Conservation (phyloP, 2,113 vertebrate species). For the Lepus timidus region DNA sequence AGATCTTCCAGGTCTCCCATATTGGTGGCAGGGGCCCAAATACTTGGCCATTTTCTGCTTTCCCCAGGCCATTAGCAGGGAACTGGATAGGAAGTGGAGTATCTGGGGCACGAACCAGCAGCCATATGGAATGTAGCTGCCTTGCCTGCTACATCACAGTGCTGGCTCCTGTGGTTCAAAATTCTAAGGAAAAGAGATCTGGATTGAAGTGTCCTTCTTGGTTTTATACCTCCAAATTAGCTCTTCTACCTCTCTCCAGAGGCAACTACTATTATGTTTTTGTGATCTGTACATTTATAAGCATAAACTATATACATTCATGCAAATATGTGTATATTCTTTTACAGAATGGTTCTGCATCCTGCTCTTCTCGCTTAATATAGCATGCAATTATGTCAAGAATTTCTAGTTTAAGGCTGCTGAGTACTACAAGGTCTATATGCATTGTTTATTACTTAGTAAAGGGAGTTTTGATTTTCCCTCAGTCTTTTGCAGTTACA, state of each 20-base stretch:
- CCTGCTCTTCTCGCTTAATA: background rate
- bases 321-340: background rate
- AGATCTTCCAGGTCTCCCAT: too few relatives aligned
- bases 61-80: too few relatives aligned
- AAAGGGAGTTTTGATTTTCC: background rate
- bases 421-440: background rate
- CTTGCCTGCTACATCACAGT: too few relatives aligned
- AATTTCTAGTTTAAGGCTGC: background rate
- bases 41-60: too few relatives aligned
- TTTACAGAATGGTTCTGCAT: background rate
- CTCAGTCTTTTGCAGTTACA: background rate
- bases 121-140: too few relatives aligned
- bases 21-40: too few relatives aligned
- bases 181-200: background rate
- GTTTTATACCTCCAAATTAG: background rate
- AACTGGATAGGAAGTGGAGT: too few relatives aligned
- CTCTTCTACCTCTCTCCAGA: background rate
- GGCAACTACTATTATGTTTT: slow-evolving; percentile 5
- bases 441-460: background rate
- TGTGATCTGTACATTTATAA: background rate
- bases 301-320: background rate
- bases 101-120: too few relatives aligned
- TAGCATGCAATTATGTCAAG: background rate
- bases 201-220: slow-evolving; percentile 6
- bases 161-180: background rate